Conservation (phyloP, 2,797 vertebrate genomes). For the Periparus ater region DNA sequence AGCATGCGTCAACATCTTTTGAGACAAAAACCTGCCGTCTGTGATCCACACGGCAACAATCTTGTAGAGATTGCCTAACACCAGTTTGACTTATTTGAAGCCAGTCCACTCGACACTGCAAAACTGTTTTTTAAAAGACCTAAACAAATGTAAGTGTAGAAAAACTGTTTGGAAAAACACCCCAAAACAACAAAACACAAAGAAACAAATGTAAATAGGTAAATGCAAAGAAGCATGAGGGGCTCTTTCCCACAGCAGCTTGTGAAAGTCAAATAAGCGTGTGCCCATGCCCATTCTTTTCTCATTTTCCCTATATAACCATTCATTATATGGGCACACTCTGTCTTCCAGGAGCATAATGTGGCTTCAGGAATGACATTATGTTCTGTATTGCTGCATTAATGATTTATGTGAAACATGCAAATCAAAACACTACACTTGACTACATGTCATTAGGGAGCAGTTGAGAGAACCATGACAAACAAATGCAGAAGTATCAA, state of each 20-base stretch:
- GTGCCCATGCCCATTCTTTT: background rate
- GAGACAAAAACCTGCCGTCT: background rate
- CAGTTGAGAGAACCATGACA: background rate
- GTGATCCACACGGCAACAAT: background rate
- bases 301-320: background rate
- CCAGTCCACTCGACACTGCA: background rate
- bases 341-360: background rate
- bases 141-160: background rate
- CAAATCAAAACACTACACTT: slow-evolving; percentile 40
- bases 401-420: slow-evolving; percentile 49
- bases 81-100: background rate
- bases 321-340: background rate
- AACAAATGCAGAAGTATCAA: background rate
- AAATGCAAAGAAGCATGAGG: background rate
- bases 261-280: background rate
- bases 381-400: slow-evolving; percentile 3
- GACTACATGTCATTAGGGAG: slow-evolving; percentile 1
- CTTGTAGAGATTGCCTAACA: background rate
- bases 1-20: background rate
- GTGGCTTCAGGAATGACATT: background rate
- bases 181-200: background rate
- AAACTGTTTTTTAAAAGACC: background rate
- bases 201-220: background rate
- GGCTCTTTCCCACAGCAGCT: background rate
- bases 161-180: background rate